Conservation (phyloP, 2,888 invertebrate species). For the Entomobrya proxima region DNA sequence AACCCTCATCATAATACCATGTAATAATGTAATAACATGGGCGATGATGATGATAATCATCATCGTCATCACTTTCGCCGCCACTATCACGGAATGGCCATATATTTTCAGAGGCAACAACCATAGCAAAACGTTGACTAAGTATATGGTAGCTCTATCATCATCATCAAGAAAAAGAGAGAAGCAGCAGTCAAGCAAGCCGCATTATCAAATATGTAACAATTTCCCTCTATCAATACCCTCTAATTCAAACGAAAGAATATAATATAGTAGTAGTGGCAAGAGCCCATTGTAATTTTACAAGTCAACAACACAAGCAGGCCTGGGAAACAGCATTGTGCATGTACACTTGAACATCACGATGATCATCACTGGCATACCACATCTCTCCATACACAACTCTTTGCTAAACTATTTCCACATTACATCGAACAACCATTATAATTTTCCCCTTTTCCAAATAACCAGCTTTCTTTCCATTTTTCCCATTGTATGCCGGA, state of each 20-base stretch:
- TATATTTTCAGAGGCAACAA: background rate
- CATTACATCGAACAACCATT: background rate
- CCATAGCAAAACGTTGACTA: too few relatives aligned
- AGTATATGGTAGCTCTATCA: too few relatives aligned
- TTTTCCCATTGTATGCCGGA: background rate
- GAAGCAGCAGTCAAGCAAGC: background rate
- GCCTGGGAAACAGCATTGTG: background rate
- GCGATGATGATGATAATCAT: background rate
- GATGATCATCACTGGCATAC: background rate
- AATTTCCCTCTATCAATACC: background rate
- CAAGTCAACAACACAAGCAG: slow-evolving; percentile 6
- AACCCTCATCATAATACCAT: background rate
- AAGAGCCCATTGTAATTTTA: slow-evolving; percentile 19
- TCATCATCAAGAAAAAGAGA: too few relatives aligned
- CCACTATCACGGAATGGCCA: too few relatives aligned
- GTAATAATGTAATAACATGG: background rate
- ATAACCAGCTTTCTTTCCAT: background rate
- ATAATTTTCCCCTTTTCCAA: background rate
- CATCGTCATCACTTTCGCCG: too few relatives aligned
- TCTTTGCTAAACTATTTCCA: background rate
- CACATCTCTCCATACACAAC: background rate
- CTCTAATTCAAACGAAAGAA: too few relatives aligned
- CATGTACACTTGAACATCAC: background rate
- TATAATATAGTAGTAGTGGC: background rate
- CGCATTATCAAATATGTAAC: too few relatives aligned